Percentiles rank a stretch among this genome's conserved stretches.
Conservation (phyloP, 2,113 vertebrate genomes). For the Microtus oregoni region DNA sequence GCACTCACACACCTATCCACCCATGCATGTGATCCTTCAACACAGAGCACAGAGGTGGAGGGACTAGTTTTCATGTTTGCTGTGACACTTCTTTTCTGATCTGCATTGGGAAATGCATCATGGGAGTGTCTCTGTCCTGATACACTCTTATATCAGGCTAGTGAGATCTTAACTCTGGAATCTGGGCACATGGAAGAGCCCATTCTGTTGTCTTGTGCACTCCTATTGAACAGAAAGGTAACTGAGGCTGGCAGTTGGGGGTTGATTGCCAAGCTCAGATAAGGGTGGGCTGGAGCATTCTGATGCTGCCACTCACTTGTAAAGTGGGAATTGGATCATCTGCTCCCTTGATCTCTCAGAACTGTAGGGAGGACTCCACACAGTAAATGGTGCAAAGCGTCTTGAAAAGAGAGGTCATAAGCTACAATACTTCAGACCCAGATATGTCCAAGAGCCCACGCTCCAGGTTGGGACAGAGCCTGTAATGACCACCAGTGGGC, state of each 20-base stretch:
- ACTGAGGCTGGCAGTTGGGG: neutral
- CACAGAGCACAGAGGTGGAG: neutral
- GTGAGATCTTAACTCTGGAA: neutral
- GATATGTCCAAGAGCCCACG: neutral
- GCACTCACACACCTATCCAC: too few species aligned
- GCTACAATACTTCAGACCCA: neutral
- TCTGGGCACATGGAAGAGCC: neutral
- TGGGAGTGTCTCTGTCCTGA: neutral
- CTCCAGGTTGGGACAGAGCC: neutral
- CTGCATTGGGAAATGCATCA: neutral
- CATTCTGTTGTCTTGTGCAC: neutral
- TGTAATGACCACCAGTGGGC: constrained; percentile 56
- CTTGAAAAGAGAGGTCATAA: constrained; percentile 35
- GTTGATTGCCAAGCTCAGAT: neutral
- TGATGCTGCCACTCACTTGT: neutral
- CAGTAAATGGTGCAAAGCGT: neutral
- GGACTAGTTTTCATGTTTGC: neutral
- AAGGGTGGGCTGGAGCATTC: neutral
- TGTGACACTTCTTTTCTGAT: neutral
- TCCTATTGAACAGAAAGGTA: neutral
- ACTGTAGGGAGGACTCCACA: neutral
- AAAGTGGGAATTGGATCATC: neutral
- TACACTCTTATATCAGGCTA: neutral
- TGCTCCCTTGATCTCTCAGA: neutral
- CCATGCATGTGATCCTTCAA: neutral